A percentile compares a stretch with the other conserved stretches of the same genome.
phyloP scores from a whole-genome alignment of 1,140 invertebrate genomes.

The Diachasmimorpha longicaudata region DNA sequence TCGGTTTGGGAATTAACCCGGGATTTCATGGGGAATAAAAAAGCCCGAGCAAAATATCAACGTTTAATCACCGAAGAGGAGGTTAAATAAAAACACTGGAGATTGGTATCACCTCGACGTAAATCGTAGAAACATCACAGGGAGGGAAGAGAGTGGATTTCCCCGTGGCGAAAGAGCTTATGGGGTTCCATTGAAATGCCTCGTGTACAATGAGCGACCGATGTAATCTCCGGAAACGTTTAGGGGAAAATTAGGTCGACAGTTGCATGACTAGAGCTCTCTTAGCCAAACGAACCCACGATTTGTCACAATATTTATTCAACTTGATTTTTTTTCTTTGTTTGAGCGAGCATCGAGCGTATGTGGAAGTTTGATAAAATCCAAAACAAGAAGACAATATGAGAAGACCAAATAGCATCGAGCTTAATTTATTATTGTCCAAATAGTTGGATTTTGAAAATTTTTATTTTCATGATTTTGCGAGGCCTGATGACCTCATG shows the following conservation, averaged over 20 bases:
- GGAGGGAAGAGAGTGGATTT: not conserved
- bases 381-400: too few relatives aligned
- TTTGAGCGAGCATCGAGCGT: not conserved
- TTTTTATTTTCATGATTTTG: too few relatives aligned
- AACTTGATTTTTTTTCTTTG: slow-evolving; percentile 27
- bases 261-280: slow-evolving; percentile 44
- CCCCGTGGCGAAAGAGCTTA: slow-evolving; percentile 36
- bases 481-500: too few relatives aligned
- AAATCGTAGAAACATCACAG: slow-evolving; percentile 11
- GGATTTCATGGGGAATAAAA: too few relatives aligned
- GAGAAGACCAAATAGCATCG: too few relatives aligned
- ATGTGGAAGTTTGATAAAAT: not conserved
- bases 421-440: too few relatives aligned
- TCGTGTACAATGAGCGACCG: slow-evolving; percentile 53
- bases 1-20: not conserved
- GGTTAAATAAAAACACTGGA: not conserved
- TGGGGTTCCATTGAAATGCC: slow-evolving; percentile 29
- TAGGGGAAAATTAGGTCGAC: slow-evolving; percentile 62
- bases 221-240: slow-evolving; percentile 62
- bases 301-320: slow-evolving; percentile 57
- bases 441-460: too few relatives aligned
- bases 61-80: not conserved
- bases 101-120: not conserved
- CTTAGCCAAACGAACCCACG: slow-evolving; percentile 22
- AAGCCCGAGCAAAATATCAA: not conserved